Percentiles rank a stretch among this genome's conserved stretches.
Evolutionary conservation across 2,888 invertebrate species (phyloP).

Genomic region (Eristalis intricaria): DNA sequence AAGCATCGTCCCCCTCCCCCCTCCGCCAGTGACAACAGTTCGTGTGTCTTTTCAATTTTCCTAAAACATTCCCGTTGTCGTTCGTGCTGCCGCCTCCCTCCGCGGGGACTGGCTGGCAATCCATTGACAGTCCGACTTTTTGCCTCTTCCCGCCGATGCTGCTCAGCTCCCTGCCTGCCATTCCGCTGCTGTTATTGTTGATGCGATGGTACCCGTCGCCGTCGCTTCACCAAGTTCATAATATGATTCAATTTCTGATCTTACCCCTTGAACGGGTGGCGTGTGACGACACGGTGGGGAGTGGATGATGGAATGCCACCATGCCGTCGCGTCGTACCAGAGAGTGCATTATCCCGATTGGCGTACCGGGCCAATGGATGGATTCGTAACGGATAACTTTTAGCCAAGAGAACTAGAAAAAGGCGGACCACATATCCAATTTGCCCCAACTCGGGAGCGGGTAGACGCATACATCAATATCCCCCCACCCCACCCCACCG

Average conservation of each 20-base stretch:
- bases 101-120: not conserved
- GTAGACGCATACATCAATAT: constrained; percentile 18
- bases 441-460: not conserved
- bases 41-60: constrained; percentile 71
- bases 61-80: constrained; percentile 64
- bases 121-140: not conserved
- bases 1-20: constrained; percentile 36
- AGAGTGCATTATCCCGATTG: constrained; percentile 68
- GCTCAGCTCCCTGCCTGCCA: constrained; percentile 12
- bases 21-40: constrained; percentile 64
- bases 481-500: not conserved
- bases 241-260: constrained; percentile 71
- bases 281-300: not conserved
- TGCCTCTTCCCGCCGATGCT: not conserved
- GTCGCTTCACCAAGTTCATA: constrained; percentile 68
- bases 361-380: constrained; percentile 33
- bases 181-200: constrained; percentile 54
- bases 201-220: constrained; percentile 69
- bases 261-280: constrained; percentile 15
- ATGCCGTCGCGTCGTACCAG: constrained; percentile 9
- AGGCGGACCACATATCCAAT: constrained; percentile 59
- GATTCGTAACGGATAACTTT: constrained; percentile 68
- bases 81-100: constrained; percentile 15
- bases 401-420: constrained; percentile 63
- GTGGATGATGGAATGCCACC: constrained; percentile 55